phyloP scores from a whole-genome alignment of 2,888 invertebrate species.

The Stenoptilia bipunctidactyla region DNA sequence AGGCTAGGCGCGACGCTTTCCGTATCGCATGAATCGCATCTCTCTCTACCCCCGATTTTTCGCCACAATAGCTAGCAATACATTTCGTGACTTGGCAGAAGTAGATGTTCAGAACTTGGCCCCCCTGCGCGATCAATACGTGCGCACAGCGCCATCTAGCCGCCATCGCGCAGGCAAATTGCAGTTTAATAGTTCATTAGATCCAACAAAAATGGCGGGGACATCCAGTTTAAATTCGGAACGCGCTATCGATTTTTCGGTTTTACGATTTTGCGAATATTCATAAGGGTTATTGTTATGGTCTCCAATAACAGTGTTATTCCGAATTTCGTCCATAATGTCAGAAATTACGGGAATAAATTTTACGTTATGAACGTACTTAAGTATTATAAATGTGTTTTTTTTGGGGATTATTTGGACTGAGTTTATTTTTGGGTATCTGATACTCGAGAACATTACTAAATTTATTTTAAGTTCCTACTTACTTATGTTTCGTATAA shows the following conservation, averaged over 20 bases:
- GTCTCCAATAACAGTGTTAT: too few relatives aligned
- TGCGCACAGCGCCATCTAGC: slow-evolving; percentile 66
- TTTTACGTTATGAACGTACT: too few relatives aligned
- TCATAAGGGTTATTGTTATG: too few relatives aligned
- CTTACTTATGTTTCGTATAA: too few relatives aligned
- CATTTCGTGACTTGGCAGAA: slow-evolving; percentile 70
- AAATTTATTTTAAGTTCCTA: too few relatives aligned
- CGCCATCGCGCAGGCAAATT: slow-evolving; percentile 66
- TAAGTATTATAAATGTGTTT: too few relatives aligned
- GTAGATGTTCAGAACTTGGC: slow-evolving; percentile 52
- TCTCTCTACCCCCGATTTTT: slow-evolving; percentile 57
- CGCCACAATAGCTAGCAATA: slow-evolving; percentile 68
- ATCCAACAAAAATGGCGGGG: slow-evolving; percentile 67
- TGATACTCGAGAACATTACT: too few relatives aligned
- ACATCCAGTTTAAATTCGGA: slow-evolving; percentile 65
- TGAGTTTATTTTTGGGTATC: too few relatives aligned
- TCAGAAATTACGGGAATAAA: too few relatives aligned
- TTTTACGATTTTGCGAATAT: slow-evolving; percentile 13
- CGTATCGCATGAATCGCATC: slow-evolving; percentile 28
- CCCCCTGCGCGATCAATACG: slow-evolving; percentile 60
- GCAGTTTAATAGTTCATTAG: slow-evolving; percentile 72
- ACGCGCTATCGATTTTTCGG: slow-evolving; percentile 59
- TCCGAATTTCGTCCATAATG: too few relatives aligned
- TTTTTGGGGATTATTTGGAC: too few relatives aligned
- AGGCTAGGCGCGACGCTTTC: slow-evolving; percentile 25